These are phyloP conservation scores for Mionectes macconnelli DNA, from an alignment of 2,113 vertebrate species.

Conservation along the genomic window DNA sequence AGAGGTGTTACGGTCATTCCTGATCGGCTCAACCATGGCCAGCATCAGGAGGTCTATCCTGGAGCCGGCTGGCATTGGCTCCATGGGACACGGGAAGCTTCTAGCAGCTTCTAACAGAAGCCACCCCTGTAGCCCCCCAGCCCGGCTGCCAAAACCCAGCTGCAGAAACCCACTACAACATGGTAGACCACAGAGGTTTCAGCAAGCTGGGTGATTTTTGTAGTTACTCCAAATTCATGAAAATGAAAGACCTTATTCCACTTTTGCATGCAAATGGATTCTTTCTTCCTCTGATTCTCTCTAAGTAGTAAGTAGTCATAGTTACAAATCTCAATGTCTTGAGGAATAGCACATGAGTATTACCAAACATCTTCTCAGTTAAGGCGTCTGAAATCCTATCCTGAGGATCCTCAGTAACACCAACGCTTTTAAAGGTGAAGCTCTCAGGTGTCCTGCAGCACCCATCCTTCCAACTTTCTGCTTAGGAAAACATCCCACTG, in stretches of 20 bases:
- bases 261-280: background rate
- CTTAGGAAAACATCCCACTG: background rate
- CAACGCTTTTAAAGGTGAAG: background rate
- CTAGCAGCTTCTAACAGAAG: too few relatives aligned
- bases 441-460: background rate
- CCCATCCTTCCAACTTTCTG: background rate
- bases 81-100: too few relatives aligned
- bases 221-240: background rate
- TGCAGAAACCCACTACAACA: background rate
- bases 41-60: too few relatives aligned
- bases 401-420: background rate
- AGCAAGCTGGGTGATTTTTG: background rate
- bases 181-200: background rate
- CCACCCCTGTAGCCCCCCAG: too few relatives aligned
- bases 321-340: constrained; percentile 28
- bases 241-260: constrained; percentile 17
- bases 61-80: too few relatives aligned
- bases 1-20: too few relatives aligned
- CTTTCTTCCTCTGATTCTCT: background rate
- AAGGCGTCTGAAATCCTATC: background rate
- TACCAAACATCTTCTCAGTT: background rate
- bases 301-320: background rate
- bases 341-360: background rate
- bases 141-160: too few relatives aligned
- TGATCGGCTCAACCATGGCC: too few relatives aligned